These are phyloP conservation scores for Digitonthophagus gazella DNA, from an alignment of 2,888 invertebrate genomes.

Conservation along the genomic window DNA sequence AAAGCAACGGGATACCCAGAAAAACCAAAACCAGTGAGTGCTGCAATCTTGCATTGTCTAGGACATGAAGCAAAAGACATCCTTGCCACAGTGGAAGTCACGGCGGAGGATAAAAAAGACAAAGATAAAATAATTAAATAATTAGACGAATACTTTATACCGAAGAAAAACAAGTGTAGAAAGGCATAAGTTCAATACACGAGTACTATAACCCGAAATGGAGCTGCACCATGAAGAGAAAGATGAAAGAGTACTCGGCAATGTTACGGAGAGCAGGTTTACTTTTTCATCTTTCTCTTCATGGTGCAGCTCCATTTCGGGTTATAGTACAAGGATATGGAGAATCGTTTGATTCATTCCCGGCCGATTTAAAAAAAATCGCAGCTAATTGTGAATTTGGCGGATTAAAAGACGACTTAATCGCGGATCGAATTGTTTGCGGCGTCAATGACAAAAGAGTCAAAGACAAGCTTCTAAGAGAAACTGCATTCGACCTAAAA, in stretches of 20 bases:
- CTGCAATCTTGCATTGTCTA: slow-evolving; percentile 25
- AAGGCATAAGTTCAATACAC: slow-evolving; percentile 8
- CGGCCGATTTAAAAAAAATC: slow-evolving; percentile 5
- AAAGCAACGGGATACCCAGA: slow-evolving; percentile 22
- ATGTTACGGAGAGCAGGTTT: too few species aligned
- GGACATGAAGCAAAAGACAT: slow-evolving; percentile 23
- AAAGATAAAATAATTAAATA: neutral
- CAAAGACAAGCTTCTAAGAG: too few species aligned
- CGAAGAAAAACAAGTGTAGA: slow-evolving; percentile 15
- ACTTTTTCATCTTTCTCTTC: too few species aligned
- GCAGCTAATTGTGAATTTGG: slow-evolving; percentile 19
- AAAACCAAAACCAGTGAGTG: slow-evolving; percentile 23
- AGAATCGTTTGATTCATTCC: slow-evolving; percentile 2
- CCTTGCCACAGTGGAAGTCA: neutral
- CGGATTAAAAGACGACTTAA: slow-evolving; percentile 7
- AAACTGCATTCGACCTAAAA: too few species aligned
- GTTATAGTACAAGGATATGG: slow-evolving; percentile 7
- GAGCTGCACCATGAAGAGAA: too few species aligned
- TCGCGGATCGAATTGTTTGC: slow-evolving; percentile 12
- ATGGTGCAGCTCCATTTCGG: too few species aligned
- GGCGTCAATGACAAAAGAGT: too few species aligned
- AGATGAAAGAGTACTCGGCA: too few species aligned
- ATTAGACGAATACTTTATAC: slow-evolving; percentile 8
- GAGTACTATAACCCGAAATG: too few species aligned
- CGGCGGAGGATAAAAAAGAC: neutral